These are phyloP conservation scores for Lissocephala sabroskyi DNA, from an alignment of 2,888 invertebrate species.

Conservation along the genomic window DNA sequence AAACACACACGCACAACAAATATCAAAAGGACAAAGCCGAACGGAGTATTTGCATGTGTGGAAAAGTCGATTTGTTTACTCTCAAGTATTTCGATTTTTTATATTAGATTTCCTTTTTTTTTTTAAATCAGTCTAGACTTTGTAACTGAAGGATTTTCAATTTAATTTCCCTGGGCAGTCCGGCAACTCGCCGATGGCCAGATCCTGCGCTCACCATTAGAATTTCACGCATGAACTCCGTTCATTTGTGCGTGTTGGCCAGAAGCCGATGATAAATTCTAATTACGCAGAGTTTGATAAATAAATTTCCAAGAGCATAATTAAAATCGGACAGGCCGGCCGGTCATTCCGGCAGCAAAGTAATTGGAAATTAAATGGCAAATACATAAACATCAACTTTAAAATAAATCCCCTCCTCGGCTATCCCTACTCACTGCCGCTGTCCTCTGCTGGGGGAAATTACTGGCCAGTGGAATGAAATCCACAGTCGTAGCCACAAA, in stretches of 20 bases:
- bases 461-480: slow-evolving; percentile 37
- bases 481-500: slow-evolving; percentile 38
- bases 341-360: slow-evolving; percentile 11
- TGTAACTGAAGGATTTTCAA: too few relatives aligned
- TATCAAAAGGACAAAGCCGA: slow-evolving; percentile 2
- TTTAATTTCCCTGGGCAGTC: too few relatives aligned
- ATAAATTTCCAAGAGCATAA: slow-evolving; percentile 48
- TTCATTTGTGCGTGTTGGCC: slow-evolving; percentile 8
- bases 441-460: background rate
- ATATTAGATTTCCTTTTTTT: too few relatives aligned
- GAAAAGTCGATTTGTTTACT: slow-evolving; percentile 6
- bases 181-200: background rate
- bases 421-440: background rate
- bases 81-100: too few relatives aligned
- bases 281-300: slow-evolving; percentile 52
- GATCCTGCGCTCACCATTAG: too few relatives aligned
- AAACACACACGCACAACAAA: background rate
- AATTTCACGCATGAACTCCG: too few relatives aligned
- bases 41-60: slow-evolving; percentile 1
- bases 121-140: too few relatives aligned
- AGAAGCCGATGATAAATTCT: slow-evolving; percentile 44
- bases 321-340: slow-evolving; percentile 38
- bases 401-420: slow-evolving; percentile 19
- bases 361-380: slow-evolving; percentile 61
- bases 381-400: slow-evolving; percentile 44